These are phyloP conservation scores for Radopholus similis DNA, from an alignment of 1,140 invertebrate genomes.

Conservation along the genomic window DNA sequence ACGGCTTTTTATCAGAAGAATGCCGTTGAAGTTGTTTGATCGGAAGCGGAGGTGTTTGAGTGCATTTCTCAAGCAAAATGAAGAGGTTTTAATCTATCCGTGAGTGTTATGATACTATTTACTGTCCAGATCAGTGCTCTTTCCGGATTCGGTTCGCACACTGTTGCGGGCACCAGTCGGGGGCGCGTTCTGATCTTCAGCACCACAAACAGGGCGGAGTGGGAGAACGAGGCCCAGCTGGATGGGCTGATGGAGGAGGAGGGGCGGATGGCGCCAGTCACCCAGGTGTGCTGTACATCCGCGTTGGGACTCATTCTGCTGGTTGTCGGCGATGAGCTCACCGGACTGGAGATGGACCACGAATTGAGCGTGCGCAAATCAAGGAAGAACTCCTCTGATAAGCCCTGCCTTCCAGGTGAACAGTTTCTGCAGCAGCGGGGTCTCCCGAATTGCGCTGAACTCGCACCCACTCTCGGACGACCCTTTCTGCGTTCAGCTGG, in stretches of 20 bases:
- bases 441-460: conserved; percentile 1
- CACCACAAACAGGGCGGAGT: background rate
- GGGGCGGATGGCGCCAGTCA: background rate
- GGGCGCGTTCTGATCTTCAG: conserved; percentile 4
- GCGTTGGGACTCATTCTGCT: conserved; percentile 12
- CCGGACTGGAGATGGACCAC: background rate
- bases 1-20: background rate
- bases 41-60: conserved; percentile 8
- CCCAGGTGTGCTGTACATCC: conserved; percentile 14
- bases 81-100: background rate
- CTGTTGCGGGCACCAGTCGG: conserved; percentile 5
- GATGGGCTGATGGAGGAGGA: background rate
- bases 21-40: conserved; percentile 13
- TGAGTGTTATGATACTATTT: background rate
- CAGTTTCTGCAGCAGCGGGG: background rate
- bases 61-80: background rate
- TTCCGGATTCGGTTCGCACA: background rate
- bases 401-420: background rate
- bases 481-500: conserved; percentile 12
- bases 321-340: conserved; percentile 9
- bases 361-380: background rate
- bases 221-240: background rate
- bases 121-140: conserved; percentile 1
- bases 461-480: background rate
- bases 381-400: background rate